Evolutionary conservation across 2,888 invertebrate genomes (phyloP), one percentile per base, ranked within the genome.

Genomic region (Scelioninae gen. 2): DNA sequence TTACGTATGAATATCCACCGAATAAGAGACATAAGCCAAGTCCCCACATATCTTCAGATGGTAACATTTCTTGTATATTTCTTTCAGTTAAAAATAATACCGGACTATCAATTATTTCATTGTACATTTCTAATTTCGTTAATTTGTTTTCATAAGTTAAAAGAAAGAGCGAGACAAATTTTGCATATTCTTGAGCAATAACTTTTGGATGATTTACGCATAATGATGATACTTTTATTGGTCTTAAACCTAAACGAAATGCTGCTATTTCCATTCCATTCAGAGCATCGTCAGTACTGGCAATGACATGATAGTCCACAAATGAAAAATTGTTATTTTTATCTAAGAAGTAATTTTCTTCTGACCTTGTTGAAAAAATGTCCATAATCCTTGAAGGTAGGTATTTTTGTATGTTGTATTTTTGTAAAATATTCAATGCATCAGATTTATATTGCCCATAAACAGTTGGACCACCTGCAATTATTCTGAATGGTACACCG

Each of bases 1-100:
- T 82, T 2, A 91, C 91, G 0, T 89, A 89, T 0, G 91, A 89
- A 82, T 91, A 91, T 2, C 92, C 91, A 92, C 91, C 92, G 67
- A 88, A 84, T 13, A 92, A 79, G 2, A 91, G 78, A 75, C 89
- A 90, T 35, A 89, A 46, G 4, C 82, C 81, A n/a, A 79, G 61
- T 10, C 77, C 79, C 82, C 82, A 83, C 46, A 78, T 81, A 35
- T 83, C 80, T 53, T 78, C 79, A 5, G 72, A 73, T 1, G 81
- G 81, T 22, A 83, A 81, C 71, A 83, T 80, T 22, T 80, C 77
- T 7, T 68, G 45, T n/a, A 80, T 67, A 31, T 76, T 77, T n/a
- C 72, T 64, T 35, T 81, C 81, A 37, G 76, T 78, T 19, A 83
- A 46, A 6, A 79, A 74, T 4, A 83, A 78, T 22, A 81, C 64